Evolutionary conservation across 2,797 vertebrate genomes (phyloP), one percentile per base, ranked within the genome.

Genomic region (Siniperca scherzeri): DNA sequence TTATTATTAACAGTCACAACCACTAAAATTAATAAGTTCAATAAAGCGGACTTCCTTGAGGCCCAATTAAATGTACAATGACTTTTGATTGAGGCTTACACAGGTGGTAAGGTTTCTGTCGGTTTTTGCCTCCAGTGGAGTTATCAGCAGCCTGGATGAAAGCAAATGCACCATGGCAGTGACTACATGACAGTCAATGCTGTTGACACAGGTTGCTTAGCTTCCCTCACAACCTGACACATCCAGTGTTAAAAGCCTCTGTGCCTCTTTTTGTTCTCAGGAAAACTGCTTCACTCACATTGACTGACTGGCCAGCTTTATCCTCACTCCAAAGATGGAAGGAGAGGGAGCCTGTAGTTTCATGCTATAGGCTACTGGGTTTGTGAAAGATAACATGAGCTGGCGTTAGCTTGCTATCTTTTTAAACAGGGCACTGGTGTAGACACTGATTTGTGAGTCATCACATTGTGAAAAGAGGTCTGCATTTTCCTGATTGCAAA

Each of bases 361-460:
- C 55, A 64, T 76, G 70, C 70, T 60, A 38, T 50, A 77, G 62
- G 46, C 67, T 50, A 46, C 62, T 44, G 52, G 72, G 30, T 59
- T 67, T 74, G 64, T 70, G 59, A 59, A 30, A 79, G 71, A 84
- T 80, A 48, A 78, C 66, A 50, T 53, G 52, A 85, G 72, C 61
- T 64, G 72, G 33, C 30, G 1, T 82, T 65, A 17, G 77, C 44
- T 67, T 52, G 66, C 84, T 73, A 57, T 91, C 80, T 87, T 74
- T 82, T 82, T 33, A 30, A 80, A 27, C 80, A 71, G 48, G 16
- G 60, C 57, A 30, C 53, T 77, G 22, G 50, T 79, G 66, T 64
- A 68, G 44, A 70, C 69, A 76, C 72, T 67, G 80, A 88, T 77
- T 74, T 85, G 67, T 90, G 89, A 92, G 87, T 91, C 88, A 90